Evolutionary conservation across 2,888 invertebrate species (phyloP), one percentile per base, ranked within the genome.

Genomic region (Ormyrus labotus): DNA sequence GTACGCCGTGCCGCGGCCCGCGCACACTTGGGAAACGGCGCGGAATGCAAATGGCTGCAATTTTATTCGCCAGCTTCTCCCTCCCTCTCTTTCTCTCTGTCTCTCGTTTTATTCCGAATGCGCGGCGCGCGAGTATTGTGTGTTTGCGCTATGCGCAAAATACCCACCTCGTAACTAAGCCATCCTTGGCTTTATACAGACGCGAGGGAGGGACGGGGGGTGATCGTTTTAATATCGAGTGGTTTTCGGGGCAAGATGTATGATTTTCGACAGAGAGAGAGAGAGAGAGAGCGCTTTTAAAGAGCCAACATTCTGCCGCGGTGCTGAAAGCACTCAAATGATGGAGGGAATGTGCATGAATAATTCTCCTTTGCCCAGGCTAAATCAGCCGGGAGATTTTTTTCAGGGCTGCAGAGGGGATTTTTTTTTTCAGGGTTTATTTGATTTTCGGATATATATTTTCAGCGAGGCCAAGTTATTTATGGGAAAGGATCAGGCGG

Each of bases 221-320:
- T 64, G 61, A 78, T 78, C 72, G 78, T 68, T 67, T 72, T 78
- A 67, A 72, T 72, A 72, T 68, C 61, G 67, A 72, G 68, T 72
- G 60, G 47, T 45, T 70, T 50, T 8, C 6, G 10, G 45, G 68
- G 19, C 19, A 34, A 50, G 45, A 76, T 61, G 51, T 47, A 57
- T 53, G 53, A 61, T 9, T 57, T 64, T 64, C 55, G 51, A 11
- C 50, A 19, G 19, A 19, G 19, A 19, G 19, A 19, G 19, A 19
- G 19, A 19, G 13, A 13, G 19, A 19, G 19, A 19, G 19, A 19
- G 19, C 19, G 19, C 19, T 19, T 19, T 19, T 19, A 19, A 19
- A 19, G 19, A 19, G 19, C 19, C 19, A 19, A 19, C 19, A 19
- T 19, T 19, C 19, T 51, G 9, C 57, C 57, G n/a, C 11, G 60